Conservation (phyloP, 92 coral and sea anemone genomes). For the Porites divaricata region DNA sequence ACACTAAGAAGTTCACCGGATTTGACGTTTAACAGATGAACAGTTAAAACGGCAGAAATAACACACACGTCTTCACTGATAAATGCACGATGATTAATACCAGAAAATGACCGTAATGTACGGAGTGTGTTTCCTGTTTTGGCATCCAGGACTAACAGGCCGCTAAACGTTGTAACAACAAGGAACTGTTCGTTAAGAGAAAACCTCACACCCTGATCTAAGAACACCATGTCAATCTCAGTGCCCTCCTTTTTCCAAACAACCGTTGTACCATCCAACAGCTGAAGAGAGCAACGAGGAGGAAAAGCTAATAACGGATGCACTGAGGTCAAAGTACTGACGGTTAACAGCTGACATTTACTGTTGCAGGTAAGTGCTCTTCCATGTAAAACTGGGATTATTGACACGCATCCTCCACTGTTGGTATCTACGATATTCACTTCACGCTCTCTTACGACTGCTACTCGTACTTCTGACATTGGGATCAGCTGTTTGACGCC, state of each 20-base stretch:
- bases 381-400: background rate
- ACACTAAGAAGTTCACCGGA: background rate
- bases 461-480: slow-evolving; percentile 25
- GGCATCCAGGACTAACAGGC: background rate
- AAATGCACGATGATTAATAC: background rate
- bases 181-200: background rate
- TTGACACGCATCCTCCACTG: background rate
- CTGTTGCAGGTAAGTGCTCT: background rate
- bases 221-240: fast-evolving
- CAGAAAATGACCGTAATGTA: background rate
- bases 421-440: background rate
- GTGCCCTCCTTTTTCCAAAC: background rate
- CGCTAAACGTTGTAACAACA: background rate
- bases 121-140: background rate
- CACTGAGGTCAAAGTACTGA: too few relatives aligned
- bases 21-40: background rate
- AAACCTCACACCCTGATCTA: background rate
- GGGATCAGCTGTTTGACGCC: background rate
- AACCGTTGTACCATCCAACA: background rate
- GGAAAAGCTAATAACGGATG: too few relatives aligned
- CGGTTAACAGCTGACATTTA: background rate
- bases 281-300: background rate
- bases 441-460: background rate
- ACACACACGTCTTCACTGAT: background rate
- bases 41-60: background rate